Evolutionary conservation across 2,888 invertebrate genomes (phyloP).

Genomic region (Drosophila mettleri): DNA sequence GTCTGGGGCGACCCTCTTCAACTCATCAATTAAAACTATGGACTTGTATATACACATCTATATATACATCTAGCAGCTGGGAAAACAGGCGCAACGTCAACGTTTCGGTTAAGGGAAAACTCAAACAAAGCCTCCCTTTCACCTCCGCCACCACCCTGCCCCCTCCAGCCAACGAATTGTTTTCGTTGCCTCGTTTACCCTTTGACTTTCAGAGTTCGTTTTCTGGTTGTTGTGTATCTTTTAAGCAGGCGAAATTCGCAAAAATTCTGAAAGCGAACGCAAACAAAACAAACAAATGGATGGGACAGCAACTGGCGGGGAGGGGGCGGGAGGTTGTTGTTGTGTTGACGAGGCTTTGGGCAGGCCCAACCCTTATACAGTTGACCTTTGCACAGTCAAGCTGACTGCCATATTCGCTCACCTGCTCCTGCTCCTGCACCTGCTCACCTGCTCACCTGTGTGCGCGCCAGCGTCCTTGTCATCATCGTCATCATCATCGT

Average conservation of each 20-base stretch:
- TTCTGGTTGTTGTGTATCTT: slow-evolving; percentile 56
- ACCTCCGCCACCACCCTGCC: background rate
- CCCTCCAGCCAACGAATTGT: slow-evolving; percentile 42
- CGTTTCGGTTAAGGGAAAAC: slow-evolving; percentile 47
- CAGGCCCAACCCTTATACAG: slow-evolving; percentile 61
- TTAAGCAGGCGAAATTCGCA: slow-evolving; percentile 60
- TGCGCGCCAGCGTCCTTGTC: slow-evolving; percentile 66
- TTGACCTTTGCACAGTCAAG: slow-evolving; percentile 57
- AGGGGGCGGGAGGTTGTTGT: background rate
- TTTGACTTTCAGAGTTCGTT: slow-evolving; percentile 71
- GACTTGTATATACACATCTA: slow-evolving; percentile 44
- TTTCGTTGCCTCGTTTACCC: slow-evolving; percentile 72
- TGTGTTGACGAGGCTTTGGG: background rate
- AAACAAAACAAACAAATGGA: slow-evolving; percentile 63
- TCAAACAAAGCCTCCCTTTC: slow-evolving; percentile 44
- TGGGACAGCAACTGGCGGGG: background rate
- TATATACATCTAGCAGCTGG: slow-evolving; percentile 41
- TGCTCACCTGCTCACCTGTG: slow-evolving; percentile 55
- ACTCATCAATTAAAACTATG: slow-evolving; percentile 69
- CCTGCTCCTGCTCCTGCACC: slow-evolving; percentile 8
- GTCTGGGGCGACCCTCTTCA: slow-evolving; percentile 67
- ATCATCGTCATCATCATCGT: slow-evolving; percentile 38
- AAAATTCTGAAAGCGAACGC: slow-evolving; percentile 73
- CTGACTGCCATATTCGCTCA: slow-evolving; percentile 23
- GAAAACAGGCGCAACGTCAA: slow-evolving; percentile 47